These are phyloP conservation scores for Ctenopoma kingsleyae DNA, from an alignment of 2,797 vertebrate species.

Conservation along the genomic window DNA sequence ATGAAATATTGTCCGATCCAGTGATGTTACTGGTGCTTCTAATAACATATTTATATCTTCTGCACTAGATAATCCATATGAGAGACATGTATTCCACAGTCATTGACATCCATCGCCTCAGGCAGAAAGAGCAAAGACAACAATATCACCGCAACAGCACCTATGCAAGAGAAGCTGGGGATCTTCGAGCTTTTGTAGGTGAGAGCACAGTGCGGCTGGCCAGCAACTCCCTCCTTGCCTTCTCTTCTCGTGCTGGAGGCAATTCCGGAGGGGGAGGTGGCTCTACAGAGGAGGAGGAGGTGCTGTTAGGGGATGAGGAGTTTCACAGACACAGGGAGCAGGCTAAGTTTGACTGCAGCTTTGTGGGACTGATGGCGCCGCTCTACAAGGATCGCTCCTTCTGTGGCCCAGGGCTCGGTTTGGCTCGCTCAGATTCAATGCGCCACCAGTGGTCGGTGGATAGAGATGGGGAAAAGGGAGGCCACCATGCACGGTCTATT, in stretches of 20 bases:
- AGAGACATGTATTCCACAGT: conserved; percentile 99
- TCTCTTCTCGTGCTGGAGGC: conserved; percentile 81
- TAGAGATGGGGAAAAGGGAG: conserved; percentile 62
- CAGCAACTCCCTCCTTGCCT: conserved; percentile 87
- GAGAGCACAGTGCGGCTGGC: conserved; percentile 86
- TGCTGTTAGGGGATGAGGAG: conserved; percentile 85
- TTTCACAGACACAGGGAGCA: conserved; percentile 48
- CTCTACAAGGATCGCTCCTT: conserved; percentile 85
- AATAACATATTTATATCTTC: conserved; percentile 4
- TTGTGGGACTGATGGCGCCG: conserved; percentile 87
- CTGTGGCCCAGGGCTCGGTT: conserved; percentile 71
- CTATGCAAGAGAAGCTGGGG: conserved; percentile 65
- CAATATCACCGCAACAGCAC: conserved; percentile 76
- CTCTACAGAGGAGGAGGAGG: conserved; percentile 81
- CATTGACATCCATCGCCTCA: conserved; percentile 95
- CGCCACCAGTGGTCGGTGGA: conserved; percentile 74
- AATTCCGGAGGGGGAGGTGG: conserved; percentile 55
- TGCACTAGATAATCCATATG: conserved; percentile 93
- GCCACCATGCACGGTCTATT: conserved; percentile 92
- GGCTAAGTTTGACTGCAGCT: conserved; percentile 67
- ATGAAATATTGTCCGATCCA: conserved; percentile 1
- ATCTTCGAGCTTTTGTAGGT: conserved; percentile 66
- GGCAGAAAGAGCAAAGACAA: conserved; percentile 91
- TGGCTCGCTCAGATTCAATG: conserved; percentile 74
- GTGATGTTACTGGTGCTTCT: not conserved